Base-by-base conservation (phyloP, 2,113 vertebrate species). In the Limnothrissa miodon region DNA sequence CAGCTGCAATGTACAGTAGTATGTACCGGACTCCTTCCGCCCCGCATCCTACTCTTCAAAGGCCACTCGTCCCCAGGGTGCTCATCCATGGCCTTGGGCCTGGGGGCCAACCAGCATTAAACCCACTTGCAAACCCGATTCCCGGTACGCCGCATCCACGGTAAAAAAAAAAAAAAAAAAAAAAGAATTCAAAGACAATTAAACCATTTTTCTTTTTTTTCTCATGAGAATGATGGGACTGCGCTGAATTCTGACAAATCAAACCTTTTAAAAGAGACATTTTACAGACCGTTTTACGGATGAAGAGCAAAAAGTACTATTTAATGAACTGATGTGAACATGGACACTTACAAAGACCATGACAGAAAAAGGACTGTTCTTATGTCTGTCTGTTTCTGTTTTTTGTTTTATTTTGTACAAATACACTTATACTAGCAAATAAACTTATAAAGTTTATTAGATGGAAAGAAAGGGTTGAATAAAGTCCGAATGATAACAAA, bases 1-100 rank as follows among this genome's bases (percentile, higher is more conserved):
- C 97, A 15, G 97, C 97, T 4, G 98, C 97, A 80, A 98, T 99
- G 98, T 99, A 99, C 96, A 98, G 97, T 95, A 97, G 96, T 89
- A 98, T 99, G 96, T 99, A 99, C 93, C 96, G 98, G 96, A 98
- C 97, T 97, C 97, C 97, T 82, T 93, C 97, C 0, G 91, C 97
- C 0, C 97, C 98, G 83, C 98, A 98, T 78, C 98, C 97, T 45
- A 92, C 96, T 90, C 95, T 99, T 85, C 98, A 99, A 95, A 95
- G 98, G 93, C 98, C 98, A 45, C 94, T 99, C 80, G 98, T 99
- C 90, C 98, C 98, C 79, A 95, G 98, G 70, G 98, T 99, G 87
- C 96, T 99, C 90, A 98, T 99, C 90, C 98, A 99, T 84, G 98
- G 98, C 87, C 94, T 99, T 59, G 98, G 98, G 29, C 97, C 98